A percentile compares a stretch with the other conserved stretches of the same genome.
Conservation (phyloP, 2,797 vertebrate genomes). For the Brotula barbata region DNA sequence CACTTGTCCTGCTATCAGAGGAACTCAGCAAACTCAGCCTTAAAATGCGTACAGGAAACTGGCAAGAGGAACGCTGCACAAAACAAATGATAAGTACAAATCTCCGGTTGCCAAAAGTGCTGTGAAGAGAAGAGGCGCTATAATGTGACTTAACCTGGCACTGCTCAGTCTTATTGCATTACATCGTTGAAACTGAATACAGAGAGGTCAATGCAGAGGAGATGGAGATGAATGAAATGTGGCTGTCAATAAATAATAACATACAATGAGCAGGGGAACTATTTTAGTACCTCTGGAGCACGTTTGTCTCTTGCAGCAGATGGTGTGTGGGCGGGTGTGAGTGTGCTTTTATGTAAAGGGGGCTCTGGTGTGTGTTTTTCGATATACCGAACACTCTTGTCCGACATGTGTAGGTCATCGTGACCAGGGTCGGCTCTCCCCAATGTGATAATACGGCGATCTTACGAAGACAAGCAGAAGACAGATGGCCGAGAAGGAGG, state of each 20-base stretch:
- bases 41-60: conserved; percentile 20
- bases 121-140: conserved; percentile 33
- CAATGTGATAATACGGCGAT: conserved; percentile 49
- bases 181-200: conserved; percentile 28
- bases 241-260: conserved; percentile 21
- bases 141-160: conserved; percentile 7
- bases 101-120: conserved; percentile 17
- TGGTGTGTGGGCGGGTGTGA: conserved; percentile 30
- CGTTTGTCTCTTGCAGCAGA: conserved; percentile 45
- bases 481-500: conserved; percentile 62
- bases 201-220: conserved; percentile 3
- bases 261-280: conserved; percentile 12
- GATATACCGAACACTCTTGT: conserved; percentile 49
- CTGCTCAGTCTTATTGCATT: conserved; percentile 26
- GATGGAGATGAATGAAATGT: conserved; percentile 30
- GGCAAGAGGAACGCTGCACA: conserved; percentile 6
- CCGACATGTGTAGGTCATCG: conserved; percentile 69
- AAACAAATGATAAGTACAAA: conserved; percentile 34
- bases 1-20: conserved; percentile 22
- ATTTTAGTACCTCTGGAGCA: conserved; percentile 31
- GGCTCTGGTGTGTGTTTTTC: conserved; percentile 27
- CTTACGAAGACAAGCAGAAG: conserved; percentile 33
- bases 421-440: conserved; percentile 71
- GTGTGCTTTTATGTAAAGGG: conserved; percentile 13
- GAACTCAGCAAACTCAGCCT: neutral